These are phyloP conservation scores for Rhodeus uyekii DNA, from an alignment of 2,797 vertebrate genomes.

Conservation along the genomic window DNA sequence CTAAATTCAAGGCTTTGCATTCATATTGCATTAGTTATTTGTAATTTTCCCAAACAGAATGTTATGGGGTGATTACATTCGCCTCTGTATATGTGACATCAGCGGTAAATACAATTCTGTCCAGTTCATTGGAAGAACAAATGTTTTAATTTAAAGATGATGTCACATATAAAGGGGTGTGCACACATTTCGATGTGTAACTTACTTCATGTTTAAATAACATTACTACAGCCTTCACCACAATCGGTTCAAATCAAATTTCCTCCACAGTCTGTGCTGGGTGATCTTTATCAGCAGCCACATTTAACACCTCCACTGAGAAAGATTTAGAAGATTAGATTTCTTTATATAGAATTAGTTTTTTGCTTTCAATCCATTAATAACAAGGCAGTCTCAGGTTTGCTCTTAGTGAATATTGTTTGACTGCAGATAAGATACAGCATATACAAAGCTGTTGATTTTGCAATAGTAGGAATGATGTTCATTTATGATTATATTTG, in stretches of 20 bases:
- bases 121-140: no score
- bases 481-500: slow-evolving; percentile 47
- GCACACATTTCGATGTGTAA: neutral
- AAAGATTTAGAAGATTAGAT: slow-evolving; percentile 79
- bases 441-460: slow-evolving; percentile 69
- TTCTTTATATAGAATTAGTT: slow-evolving; percentile 74
- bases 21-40: neutral
- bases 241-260: slow-evolving; percentile 35
- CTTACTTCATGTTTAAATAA: slow-evolving; percentile 16
- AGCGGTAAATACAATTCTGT: no score
- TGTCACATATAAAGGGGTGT: neutral
- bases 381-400: slow-evolving; percentile 76
- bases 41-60: neutral
- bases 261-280: slow-evolving; percentile 30
- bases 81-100: no score
- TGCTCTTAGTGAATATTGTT: slow-evolving; percentile 73
- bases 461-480: slow-evolving; percentile 68
- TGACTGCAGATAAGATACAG: slow-evolving; percentile 65
- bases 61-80: no score
- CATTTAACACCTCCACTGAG: slow-evolving; percentile 69
- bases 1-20: neutral
- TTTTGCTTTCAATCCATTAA: slow-evolving; percentile 16
- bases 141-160: neutral
- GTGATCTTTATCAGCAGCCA: slow-evolving; percentile 56
- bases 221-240: slow-evolving; percentile 23